Evolutionary conservation across 2,113 vertebrate genomes (phyloP).

Genomic region (Lichenostomus cassidix): DNA sequence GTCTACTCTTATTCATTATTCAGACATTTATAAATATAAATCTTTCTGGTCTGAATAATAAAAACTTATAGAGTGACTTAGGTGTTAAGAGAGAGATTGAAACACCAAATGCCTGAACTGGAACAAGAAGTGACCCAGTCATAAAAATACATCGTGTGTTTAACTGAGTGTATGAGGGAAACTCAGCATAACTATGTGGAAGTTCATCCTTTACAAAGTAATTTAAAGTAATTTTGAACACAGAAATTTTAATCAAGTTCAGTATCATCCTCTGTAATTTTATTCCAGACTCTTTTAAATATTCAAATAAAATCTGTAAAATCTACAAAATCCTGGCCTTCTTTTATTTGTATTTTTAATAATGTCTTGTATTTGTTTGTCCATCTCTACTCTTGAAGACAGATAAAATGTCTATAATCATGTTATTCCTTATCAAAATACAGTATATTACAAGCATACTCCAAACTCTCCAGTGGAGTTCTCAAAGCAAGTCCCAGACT

Average conservation of each 20-base stretch:
- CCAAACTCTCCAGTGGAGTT: neutral
- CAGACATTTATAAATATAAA: neutral
- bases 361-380: neutral
- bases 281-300: neutral
- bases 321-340: neutral
- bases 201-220: neutral
- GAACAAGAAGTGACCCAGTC: neutral
- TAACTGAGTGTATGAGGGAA: neutral
- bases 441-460: neutral
- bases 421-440: neutral
- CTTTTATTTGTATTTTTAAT: neutral
- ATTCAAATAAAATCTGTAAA: neutral
- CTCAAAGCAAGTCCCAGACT: neutral
- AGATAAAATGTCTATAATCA: neutral
- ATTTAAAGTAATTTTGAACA: neutral
- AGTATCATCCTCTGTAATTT: neutral
- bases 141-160: neutral
- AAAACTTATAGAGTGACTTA: neutral
- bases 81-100: neutral
- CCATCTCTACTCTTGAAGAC: neutral
- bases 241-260: neutral
- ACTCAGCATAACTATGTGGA: neutral
- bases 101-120: neutral
- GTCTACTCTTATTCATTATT: neutral
- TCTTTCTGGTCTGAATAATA: neutral